Evolutionary conservation across 2,113 vertebrate genomes (phyloP).

Genomic region (Sinosuthora webbiana): DNA sequence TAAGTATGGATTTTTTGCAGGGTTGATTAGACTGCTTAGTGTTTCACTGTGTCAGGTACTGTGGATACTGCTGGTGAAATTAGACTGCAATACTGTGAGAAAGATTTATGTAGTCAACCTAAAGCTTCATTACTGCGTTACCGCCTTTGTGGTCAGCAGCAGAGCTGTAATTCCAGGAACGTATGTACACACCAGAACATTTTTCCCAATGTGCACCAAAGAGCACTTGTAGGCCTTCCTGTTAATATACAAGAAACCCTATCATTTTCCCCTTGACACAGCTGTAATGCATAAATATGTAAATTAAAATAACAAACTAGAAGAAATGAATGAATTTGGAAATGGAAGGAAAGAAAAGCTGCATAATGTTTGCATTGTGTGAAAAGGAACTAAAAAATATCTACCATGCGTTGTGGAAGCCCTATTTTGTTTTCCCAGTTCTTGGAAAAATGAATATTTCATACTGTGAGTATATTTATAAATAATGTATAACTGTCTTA

Average conservation of each 20-base stretch:
- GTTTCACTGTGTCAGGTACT: background rate
- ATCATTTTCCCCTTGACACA: background rate
- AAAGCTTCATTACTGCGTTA: background rate
- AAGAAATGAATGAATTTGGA: background rate
- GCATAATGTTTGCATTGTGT: background rate
- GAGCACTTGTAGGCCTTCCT: background rate
- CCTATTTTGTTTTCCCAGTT: background rate
- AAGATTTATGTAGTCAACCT: background rate
- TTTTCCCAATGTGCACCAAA: background rate
- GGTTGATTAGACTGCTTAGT: background rate
- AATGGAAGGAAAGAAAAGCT: background rate
- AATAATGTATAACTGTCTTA: constrained; percentile 5
- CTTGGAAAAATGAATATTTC: constrained; percentile 39
- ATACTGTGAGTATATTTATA: background rate
- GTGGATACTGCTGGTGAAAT: background rate
- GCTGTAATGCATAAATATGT: background rate
- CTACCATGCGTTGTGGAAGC: background rate
- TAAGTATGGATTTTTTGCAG: background rate
- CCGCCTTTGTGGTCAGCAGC: background rate
- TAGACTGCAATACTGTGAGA: background rate
- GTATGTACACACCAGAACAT: background rate
- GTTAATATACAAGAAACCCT: background rate
- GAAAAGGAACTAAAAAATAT: background rate
- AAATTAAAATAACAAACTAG: background rate
- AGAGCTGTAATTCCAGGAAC: background rate